Evolutionary conservation across 2,113 vertebrate species (phyloP).

Genomic region (Hippocampus zosterae): DNA sequence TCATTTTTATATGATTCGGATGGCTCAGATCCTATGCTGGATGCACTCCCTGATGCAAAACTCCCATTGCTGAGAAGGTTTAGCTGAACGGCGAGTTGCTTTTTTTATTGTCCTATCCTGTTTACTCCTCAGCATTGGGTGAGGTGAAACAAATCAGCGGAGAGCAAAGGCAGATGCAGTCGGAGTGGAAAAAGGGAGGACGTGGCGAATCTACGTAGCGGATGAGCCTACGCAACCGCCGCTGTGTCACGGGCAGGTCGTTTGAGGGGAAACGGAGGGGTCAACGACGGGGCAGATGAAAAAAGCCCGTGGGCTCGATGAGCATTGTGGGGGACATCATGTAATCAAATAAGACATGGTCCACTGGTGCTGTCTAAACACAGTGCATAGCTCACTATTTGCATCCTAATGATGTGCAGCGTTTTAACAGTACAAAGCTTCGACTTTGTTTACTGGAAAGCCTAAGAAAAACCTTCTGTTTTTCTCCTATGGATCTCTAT

Average conservation of each 20-base stretch:
- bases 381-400: constrained; percentile 29
- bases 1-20: no score
- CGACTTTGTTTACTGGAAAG: not conserved
- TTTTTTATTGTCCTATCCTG: not conserved
- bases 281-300: constrained; percentile 44
- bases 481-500: constrained; percentile 1
- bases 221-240: constrained; percentile 38
- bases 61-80: not conserved
- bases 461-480: not conserved
- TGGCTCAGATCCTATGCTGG: not conserved
- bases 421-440: not conserved
- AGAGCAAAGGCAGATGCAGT: constrained; percentile 49
- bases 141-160: constrained; percentile 55
- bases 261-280: constrained; percentile 42
- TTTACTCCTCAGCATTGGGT: constrained; percentile 40
- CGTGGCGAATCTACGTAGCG: constrained; percentile 38
- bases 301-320: constrained; percentile 39
- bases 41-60: not conserved
- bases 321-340: constrained; percentile 58
- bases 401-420: constrained; percentile 23
- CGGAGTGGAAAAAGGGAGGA: constrained; percentile 39
- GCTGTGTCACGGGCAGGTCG: constrained; percentile 48
- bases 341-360: constrained; percentile 63
- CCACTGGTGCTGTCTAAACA: constrained; percentile 50
- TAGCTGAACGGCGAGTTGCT: not conserved